Percentiles rank a stretch among this genome's conserved stretches.
phyloP scores from a whole-genome alignment of 2,113 vertebrate genomes.

The Pluvianellus socialis region DNA sequence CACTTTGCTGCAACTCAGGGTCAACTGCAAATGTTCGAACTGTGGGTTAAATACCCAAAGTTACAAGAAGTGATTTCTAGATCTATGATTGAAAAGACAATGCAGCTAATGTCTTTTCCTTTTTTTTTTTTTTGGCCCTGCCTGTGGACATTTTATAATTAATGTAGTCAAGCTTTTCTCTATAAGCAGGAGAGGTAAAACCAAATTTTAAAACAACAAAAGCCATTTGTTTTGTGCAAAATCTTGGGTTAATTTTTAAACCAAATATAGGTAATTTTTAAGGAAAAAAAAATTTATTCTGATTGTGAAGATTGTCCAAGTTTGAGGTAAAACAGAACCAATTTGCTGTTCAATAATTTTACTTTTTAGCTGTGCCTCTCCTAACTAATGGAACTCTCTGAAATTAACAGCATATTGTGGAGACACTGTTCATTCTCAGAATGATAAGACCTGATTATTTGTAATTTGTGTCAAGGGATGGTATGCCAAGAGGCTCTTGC shows the following conservation, averaged over 20 bases:
- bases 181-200: not conserved
- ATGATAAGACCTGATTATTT: no score
- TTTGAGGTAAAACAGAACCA: no score
- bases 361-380: no score
- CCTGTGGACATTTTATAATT: not conserved
- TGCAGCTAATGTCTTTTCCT: not conserved
- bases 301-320: not conserved
- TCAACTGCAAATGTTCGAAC: not conserved
- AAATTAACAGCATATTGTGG: no score
- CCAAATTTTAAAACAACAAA: not conserved
- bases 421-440: no score
- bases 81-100: not conserved
- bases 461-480: no score
- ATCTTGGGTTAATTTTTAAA: not conserved
- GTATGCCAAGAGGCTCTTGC: no score
- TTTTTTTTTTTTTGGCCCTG: not conserved
- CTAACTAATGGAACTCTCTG: no score
- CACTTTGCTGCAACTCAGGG: not conserved
- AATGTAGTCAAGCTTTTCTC: not conserved
- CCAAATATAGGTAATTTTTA: not conserved
- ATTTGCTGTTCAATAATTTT: no score
- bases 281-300: not conserved
- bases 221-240: not conserved
- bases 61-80: not conserved
- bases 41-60: rapidly evolving